Conservation (phyloP, 1,140 invertebrate species). For the Aphis gossypii region DNA sequence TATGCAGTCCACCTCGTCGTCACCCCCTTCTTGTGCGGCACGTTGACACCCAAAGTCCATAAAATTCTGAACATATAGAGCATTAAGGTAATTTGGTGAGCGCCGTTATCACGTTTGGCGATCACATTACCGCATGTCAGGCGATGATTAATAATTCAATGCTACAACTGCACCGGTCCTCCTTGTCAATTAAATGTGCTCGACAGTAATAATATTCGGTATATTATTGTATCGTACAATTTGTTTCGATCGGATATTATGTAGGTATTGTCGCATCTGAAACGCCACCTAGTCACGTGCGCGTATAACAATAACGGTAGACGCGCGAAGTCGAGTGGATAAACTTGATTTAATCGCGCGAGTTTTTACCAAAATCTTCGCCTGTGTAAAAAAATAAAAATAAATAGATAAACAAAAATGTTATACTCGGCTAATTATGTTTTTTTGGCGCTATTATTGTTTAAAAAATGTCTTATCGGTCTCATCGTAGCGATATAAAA, state of each 20-base stretch:
- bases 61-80: background rate
- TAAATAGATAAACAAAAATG: background rate
- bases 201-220: conserved; percentile 12
- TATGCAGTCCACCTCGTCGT: background rate
- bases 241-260: background rate
- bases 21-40: background rate
- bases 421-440: no score
- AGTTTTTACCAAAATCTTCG: background rate
- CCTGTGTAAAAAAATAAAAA: background rate
- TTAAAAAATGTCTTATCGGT: no score
- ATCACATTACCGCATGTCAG: conserved; percentile 52
- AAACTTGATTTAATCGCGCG: background rate
- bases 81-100: conserved; percentile 56
- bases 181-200: conserved; percentile 10
- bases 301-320: background rate
- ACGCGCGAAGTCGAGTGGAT: background rate
- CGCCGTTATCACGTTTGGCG: conserved; percentile 44
- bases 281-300: background rate
- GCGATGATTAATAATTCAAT: conserved; percentile 58
- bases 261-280: background rate
- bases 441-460: no score
- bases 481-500: no score
- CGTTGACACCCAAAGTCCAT: conserved; percentile 13
- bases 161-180: conserved; percentile 9
- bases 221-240: background rate